Evolutionary conservation across 2,797 vertebrate species (phyloP).

Genomic region (Cryptoprocta ferox): DNA sequence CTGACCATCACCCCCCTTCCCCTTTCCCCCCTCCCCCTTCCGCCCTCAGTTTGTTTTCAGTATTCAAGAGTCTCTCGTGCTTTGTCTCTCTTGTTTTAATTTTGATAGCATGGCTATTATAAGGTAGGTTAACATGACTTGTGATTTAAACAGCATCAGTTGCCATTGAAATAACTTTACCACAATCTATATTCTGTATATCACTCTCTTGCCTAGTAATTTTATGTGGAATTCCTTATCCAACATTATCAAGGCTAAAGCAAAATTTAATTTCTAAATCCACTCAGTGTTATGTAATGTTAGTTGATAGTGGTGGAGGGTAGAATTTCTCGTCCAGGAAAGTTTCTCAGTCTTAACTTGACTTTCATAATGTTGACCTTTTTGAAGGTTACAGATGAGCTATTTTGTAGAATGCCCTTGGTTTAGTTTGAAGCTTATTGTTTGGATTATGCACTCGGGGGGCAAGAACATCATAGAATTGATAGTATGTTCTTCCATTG

Average conservation of each 20-base stretch:
- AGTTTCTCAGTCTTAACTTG: background rate
- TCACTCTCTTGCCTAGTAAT: background rate
- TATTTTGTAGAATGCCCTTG: background rate
- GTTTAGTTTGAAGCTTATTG: background rate
- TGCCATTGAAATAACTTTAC: background rate
- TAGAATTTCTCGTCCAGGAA: background rate
- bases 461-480: background rate
- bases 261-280: slow-evolving; percentile 24
- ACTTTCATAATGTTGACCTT: background rate
- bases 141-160: background rate
- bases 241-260: background rate
- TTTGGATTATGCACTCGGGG: background rate
- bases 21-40: too few relatives aligned
- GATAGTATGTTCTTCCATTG: background rate
- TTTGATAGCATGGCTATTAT: background rate
- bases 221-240: slow-evolving; percentile 8
- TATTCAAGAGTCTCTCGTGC: too few relatives aligned
- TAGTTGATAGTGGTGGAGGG: background rate
- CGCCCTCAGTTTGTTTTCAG: too few relatives aligned
- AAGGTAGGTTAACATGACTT: background rate
- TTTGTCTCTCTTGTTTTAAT: background rate
- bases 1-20: too few relatives aligned
- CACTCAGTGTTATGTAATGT: background rate
- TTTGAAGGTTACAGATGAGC: background rate
- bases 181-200: background rate